Conservation (phyloP, 2,113 vertebrate species). For the Cyanoderma ruficeps region DNA sequence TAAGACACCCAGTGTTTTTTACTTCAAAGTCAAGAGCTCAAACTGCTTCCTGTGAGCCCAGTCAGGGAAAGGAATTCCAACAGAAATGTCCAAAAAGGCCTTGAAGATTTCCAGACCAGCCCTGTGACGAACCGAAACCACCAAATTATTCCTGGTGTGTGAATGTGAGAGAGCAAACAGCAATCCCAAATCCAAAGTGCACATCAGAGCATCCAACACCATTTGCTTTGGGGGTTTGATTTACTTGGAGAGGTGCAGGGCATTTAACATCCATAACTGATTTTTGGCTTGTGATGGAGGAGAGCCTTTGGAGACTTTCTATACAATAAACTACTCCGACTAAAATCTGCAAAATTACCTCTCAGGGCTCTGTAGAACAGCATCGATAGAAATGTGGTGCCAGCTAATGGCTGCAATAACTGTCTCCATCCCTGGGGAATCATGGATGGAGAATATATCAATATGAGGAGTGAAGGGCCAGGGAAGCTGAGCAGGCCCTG, state of each 20-base stretch:
- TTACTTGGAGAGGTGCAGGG: background rate
- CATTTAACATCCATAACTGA: background rate
- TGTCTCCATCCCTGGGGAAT: constrained; percentile 60
- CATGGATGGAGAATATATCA: constrained; percentile 54
- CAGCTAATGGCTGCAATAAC: constrained; percentile 70
- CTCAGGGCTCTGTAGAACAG: constrained; percentile 33
- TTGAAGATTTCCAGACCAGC: background rate
- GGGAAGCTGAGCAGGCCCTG: constrained; percentile 25
- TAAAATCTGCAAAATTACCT: constrained; percentile 65
- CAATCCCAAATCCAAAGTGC: background rate
- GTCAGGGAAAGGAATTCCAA: background rate
- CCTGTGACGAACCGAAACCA: background rate
- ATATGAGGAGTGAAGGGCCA: constrained; percentile 46
- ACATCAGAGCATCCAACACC: background rate
- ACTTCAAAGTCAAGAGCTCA: background rate
- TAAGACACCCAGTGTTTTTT: background rate
- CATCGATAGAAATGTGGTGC: constrained; percentile 68
- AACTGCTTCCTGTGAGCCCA: background rate
- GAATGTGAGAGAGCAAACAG: background rate
- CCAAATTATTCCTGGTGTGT: background rate
- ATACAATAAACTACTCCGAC: constrained; percentile 16
- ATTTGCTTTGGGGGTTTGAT: background rate
- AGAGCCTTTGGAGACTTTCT: constrained; percentile 26
- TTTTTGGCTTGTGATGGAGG: background rate
- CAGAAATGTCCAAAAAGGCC: background rate